Percentiles rank a stretch among this genome's conserved stretches.
Evolutionary conservation across 2,888 invertebrate species (phyloP).

Genomic region (Ennomos quercinarius): DNA sequence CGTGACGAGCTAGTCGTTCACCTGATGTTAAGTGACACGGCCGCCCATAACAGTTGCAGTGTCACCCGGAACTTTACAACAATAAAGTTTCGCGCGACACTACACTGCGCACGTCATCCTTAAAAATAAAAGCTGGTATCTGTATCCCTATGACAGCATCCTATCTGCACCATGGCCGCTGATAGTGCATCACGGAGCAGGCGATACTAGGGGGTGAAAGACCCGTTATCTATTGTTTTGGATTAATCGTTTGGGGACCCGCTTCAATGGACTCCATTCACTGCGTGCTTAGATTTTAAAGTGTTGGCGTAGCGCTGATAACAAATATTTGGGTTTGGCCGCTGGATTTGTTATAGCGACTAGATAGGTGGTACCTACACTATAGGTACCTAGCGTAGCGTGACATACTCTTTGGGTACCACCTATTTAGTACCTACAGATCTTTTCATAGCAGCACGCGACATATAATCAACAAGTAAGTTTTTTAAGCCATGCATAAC

Average conservation of each 20-base stretch:
- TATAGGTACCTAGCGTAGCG: too few relatives aligned
- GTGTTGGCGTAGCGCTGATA: slow-evolving; percentile 16
- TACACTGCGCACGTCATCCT: too few relatives aligned
- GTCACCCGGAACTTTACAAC: too few relatives aligned
- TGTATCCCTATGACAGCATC: slow-evolving; percentile 17
- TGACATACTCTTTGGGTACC: too few relatives aligned
- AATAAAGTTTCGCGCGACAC: too few relatives aligned
- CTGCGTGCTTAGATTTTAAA: slow-evolving; percentile 14
- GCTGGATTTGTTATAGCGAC: neutral
- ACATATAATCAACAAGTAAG: too few relatives aligned
- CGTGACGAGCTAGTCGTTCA: too few relatives aligned
- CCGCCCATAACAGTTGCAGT: too few relatives aligned
- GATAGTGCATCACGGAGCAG: slow-evolving; percentile 21
- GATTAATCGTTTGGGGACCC: slow-evolving; percentile 15
- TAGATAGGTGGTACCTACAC: neutral
- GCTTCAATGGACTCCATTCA: slow-evolving; percentile 27
- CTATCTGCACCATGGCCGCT: slow-evolving; percentile 14
- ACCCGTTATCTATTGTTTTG: slow-evolving; percentile 23
- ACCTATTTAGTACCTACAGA: too few relatives aligned
- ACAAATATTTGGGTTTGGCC: neutral
- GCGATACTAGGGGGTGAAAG: slow-evolving; percentile 11
- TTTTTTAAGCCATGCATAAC: too few relatives aligned
- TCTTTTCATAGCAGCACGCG: too few relatives aligned
- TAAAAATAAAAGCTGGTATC: slow-evolving; percentile 25
- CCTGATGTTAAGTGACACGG: too few relatives aligned